A percentile compares a stretch with the other conserved stretches of the same genome.
Conservation (phyloP, 2,888 invertebrate species). For the Chrysolina oricalcia region DNA sequence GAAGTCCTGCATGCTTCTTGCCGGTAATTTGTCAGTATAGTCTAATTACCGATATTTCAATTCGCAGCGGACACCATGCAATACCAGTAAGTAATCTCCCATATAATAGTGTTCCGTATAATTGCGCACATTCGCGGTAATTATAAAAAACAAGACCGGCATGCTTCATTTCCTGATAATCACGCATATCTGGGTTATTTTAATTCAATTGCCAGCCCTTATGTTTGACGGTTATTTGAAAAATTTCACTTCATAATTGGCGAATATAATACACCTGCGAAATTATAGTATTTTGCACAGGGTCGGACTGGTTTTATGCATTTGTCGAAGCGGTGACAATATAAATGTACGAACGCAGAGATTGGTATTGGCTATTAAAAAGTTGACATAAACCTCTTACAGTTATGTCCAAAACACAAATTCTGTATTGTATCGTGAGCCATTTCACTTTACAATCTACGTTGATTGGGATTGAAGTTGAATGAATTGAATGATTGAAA, state of each 20-base stretch:
- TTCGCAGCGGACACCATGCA: constrained; percentile 14
- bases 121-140: constrained; percentile 37
- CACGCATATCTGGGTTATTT: constrained; percentile 45
- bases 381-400: too few relatives aligned
- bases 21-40: constrained; percentile 4
- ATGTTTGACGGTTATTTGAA: constrained; percentile 30
- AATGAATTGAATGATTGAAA: too few relatives aligned
- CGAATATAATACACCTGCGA: constrained; percentile 19
- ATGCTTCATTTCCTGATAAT: constrained; percentile 34
- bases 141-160: constrained; percentile 44
- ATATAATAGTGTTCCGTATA: constrained; percentile 27
- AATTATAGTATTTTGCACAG: background rate
- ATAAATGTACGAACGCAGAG: too few relatives aligned
- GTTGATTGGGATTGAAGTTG: too few relatives aligned
- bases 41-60: constrained; percentile 11
- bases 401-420: too few relatives aligned
- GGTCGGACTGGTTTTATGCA: background rate
- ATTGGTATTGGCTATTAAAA: too few relatives aligned
- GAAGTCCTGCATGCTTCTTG: constrained; percentile 4
- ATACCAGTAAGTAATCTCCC: constrained; percentile 18
- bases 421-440: too few relatives aligned
- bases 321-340: too few relatives aligned
- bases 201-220: constrained; percentile 44
- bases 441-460: too few relatives aligned
- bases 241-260: constrained; percentile 25